These are phyloP conservation scores for Chrysaora quinquecirrha DNA, from an alignment of 30 jellyfish, hydroid and myxozoan genomes.

Conservation along the genomic window DNA sequence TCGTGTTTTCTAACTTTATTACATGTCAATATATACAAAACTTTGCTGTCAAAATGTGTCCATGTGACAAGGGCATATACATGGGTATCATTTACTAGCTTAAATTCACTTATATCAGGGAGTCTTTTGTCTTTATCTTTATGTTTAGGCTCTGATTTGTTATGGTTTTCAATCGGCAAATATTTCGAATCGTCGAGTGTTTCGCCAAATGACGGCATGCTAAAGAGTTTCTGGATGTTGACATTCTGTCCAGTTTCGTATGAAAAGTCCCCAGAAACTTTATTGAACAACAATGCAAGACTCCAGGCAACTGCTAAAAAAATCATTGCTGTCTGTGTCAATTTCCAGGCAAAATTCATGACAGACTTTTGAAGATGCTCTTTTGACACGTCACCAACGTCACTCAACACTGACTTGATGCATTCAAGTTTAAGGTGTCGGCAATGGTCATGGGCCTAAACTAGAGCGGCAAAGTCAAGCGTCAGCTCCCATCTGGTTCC, in stretches of 20 bases:
- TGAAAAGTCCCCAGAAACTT: background rate
- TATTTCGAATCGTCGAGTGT: background rate
- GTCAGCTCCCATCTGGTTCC: too few species aligned
- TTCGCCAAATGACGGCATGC: background rate
- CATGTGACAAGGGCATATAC: constrained; percentile 85
- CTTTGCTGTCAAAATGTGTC: constrained; percentile 73
- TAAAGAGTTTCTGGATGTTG: background rate
- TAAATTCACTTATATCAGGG: background rate
- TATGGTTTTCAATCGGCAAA: background rate
- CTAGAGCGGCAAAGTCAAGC: too few species aligned
- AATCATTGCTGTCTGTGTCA: too few species aligned
- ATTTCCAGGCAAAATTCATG: too few species aligned
- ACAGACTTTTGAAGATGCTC: too few species aligned
- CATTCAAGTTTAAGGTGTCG: too few species aligned
- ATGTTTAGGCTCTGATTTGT: background rate
- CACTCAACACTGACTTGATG: too few species aligned
- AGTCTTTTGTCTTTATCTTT: background rate
- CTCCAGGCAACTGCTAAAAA: background rate
- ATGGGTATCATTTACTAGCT: constrained; percentile 45
- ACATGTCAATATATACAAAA: constrained; percentile 79
- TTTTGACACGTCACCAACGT: too few species aligned
- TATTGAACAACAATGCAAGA: background rate
- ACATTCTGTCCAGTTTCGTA: background rate
- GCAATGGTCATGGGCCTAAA: too few species aligned
- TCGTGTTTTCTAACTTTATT: constrained; percentile 51